Evolutionary conservation across 2,797 vertebrate species (phyloP).

Genomic region (Poeciliopsis paucimaculata): DNA sequence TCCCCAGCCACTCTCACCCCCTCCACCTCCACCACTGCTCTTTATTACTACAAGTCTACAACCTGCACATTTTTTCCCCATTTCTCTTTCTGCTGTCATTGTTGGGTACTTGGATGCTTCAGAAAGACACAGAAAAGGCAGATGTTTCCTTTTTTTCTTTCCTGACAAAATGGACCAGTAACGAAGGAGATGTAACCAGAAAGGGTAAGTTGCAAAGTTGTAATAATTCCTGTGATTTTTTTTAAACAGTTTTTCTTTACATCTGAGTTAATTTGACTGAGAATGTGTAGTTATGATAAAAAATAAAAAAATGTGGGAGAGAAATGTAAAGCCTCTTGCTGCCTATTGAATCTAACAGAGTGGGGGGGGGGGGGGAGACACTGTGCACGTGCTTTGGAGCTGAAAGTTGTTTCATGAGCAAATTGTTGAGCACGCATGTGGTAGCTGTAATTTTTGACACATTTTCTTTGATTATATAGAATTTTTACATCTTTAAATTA

Average conservation of each 20-base stretch:
- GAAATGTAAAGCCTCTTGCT: slow-evolving; percentile 26
- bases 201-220: slow-evolving; percentile 77
- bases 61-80: slow-evolving; percentile 19
- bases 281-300: slow-evolving; percentile 23
- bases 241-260: neutral
- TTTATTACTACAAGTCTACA: slow-evolving; percentile 36
- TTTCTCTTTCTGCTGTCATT: slow-evolving; percentile 51
- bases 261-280: slow-evolving; percentile 12
- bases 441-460: neutral
- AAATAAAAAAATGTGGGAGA: slow-evolving; percentile 5
- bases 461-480: neutral
- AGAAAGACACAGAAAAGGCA: slow-evolving; percentile 36
- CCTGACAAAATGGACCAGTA: slow-evolving; percentile 53
- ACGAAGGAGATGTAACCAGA: slow-evolving; percentile 51
- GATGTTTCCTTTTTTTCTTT: slow-evolving; percentile 27
- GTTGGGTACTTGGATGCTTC: slow-evolving; percentile 48
- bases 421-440: slow-evolving; percentile 14
- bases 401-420: slow-evolving; percentile 53
- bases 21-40: neutral
- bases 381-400: slow-evolving; percentile 54
- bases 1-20: neutral
- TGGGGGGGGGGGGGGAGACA: slow-evolving; percentile 16
- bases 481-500: neutral
- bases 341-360: slow-evolving; percentile 27
- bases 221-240: slow-evolving; percentile 14